A percentile compares a stretch with the other conserved stretches of the same genome.
phyloP scores from a whole-genome alignment of 2,113 vertebrate genomes.

The Dipodomys ordii region DNA sequence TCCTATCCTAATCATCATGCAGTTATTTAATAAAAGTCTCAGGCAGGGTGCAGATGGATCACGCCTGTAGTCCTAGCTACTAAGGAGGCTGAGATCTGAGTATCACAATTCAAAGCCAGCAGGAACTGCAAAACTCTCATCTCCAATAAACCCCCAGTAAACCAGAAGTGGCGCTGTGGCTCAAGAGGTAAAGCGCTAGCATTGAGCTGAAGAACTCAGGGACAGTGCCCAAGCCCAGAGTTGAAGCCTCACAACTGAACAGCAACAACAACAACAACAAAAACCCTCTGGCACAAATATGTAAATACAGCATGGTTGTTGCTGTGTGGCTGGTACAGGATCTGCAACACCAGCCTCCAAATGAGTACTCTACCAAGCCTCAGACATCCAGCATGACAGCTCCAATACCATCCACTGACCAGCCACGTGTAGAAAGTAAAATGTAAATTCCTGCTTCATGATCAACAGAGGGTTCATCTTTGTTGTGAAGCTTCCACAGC shows the following conservation, averaged over 20 bases:
- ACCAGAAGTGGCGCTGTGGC: too few species aligned
- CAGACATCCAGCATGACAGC: constrained; percentile 33
- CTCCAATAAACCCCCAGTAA: too few species aligned
- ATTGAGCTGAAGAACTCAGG: too few species aligned
- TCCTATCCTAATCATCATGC: constrained; percentile 50
- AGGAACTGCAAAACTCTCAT: too few species aligned
- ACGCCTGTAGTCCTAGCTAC: too few species aligned
- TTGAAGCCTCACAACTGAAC: too few species aligned
- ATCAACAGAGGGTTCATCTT: constrained; percentile 62
- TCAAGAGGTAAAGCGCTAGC: too few species aligned
- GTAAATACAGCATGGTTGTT: constrained; percentile 16
- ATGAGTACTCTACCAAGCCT: constrained; percentile 42
- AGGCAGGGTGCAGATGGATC: too few species aligned
- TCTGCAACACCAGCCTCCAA: constrained; percentile 20
- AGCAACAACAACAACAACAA: too few species aligned
- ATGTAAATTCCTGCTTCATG: constrained; percentile 52
- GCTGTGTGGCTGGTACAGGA: not conserved
- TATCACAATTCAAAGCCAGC: too few species aligned
- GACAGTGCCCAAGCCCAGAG: too few species aligned
- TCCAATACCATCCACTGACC: not conserved
- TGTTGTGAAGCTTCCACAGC: constrained; percentile 10
- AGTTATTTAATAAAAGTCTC: not conserved
- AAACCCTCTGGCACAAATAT: constrained; percentile 47
- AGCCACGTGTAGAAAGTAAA: constrained; percentile 39
- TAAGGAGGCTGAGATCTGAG: too few species aligned